phyloP scores from a whole-genome alignment of 2,888 invertebrate genomes.

The Netelia inedita region DNA sequence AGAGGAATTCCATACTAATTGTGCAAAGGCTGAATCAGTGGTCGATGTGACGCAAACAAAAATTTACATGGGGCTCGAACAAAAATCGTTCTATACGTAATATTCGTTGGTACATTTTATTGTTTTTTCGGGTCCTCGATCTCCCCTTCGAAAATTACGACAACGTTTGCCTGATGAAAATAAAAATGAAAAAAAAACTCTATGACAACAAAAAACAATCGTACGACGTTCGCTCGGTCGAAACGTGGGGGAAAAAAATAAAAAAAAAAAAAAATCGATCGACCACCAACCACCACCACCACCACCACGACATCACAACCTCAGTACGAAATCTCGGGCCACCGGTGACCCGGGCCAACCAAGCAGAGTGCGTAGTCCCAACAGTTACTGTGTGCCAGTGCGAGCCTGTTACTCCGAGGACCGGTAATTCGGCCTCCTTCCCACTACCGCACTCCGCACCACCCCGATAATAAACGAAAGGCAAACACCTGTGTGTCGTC shows the following conservation, averaged over 20 bases:
- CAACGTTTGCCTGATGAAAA: constrained; percentile 26
- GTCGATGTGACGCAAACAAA: constrained; percentile 65
- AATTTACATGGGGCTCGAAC: constrained; percentile 17
- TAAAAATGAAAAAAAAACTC: constrained; percentile 19
- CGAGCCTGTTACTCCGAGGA: constrained; percentile 85
- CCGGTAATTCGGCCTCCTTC: constrained; percentile 84
- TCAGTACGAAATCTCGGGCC: constrained; percentile 73
- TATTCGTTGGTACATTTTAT: constrained; percentile 60
- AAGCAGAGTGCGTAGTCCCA: constrained; percentile 84
- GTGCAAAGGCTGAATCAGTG: constrained; percentile 68
- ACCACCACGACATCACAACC: constrained; percentile 72
- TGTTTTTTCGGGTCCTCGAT: constrained; percentile 64
- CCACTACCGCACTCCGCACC: constrained; percentile 84
- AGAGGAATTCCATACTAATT: constrained; percentile 38
- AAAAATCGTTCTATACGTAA: constrained; percentile 20
- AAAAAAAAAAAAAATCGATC: constrained; percentile 66
- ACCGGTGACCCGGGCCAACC: constrained; percentile 74
- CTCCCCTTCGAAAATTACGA: constrained; percentile 58
- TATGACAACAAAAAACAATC: constrained; percentile 26
- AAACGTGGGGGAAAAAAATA: constrained; percentile 73
- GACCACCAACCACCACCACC: constrained; percentile 76
- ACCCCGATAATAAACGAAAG: constrained; percentile 83
- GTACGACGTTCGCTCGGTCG: constrained; percentile 81
- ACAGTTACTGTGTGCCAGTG: constrained; percentile 85
- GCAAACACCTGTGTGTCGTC: constrained; percentile 78